Evolutionary conservation across 2,113 vertebrate genomes (phyloP), one percentile per base, ranked within the genome.

Genomic region (Apeltes quadracus): DNA sequence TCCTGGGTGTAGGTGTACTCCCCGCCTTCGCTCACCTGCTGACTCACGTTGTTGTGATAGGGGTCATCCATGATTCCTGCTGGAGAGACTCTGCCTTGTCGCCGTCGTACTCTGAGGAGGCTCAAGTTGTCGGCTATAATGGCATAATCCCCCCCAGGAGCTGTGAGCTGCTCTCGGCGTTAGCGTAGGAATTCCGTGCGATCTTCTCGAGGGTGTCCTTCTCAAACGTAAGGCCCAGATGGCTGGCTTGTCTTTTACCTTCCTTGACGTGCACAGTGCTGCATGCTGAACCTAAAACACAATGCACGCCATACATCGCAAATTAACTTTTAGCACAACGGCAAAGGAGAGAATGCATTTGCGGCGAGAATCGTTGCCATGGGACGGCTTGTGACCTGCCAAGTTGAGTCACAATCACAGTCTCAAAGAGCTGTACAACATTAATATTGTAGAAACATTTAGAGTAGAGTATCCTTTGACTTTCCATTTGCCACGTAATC

Each of bases 51-150:
- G 83, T 95, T 95, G 76, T 93, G 92, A 64, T 95, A 95, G 57
- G 92, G 89, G 93, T 94, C 93, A 86, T 95, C 94, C 95, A 96
- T 96, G 72, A 65, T 93, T 84, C 32, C 79, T 63, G 78, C 57
- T 13, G 34, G 67, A 70, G 71, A 72, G 64, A 53, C 58, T 87
- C 65, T 75, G 64, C 73, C 62, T 72, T 39, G 74, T 85, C 39
- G 65, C 76, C 66, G 82, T 69, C 22, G 75, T 70, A 57, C 46
- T 58, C 61, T 72, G 44, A 71, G 29, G 63, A 79, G 81, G 72
- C 48, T 61, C 81, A 84, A 78, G 61, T 66, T 53, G 75, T 72
- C 72, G 59, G 78, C 85, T 92, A 89, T 78, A 89, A 81, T 71
- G 68, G 53, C 90, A 92, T 92, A 91, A 88, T 92, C 86, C 76